Conservation (phyloP, 1,140 invertebrate genomes). For the Orussus abietinus region DNA sequence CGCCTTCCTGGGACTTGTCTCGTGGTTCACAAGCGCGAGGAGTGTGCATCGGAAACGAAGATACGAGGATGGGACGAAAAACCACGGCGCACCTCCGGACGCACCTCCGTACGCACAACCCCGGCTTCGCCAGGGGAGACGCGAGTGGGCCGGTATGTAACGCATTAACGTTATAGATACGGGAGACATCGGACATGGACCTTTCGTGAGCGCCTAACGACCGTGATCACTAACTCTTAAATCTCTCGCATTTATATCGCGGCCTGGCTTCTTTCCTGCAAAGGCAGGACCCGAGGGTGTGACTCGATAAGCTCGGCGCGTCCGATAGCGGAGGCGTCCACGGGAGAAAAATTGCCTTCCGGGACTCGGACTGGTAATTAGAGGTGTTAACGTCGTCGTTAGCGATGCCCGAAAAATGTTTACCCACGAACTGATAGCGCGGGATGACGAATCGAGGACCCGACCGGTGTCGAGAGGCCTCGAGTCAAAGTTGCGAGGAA, state of each 20-base stretch:
- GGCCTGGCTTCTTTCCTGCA: constrained; percentile 3
- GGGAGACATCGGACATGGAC: constrained; percentile 24
- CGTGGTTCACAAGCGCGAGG: constrained; percentile 27
- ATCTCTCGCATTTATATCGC: constrained; percentile 27
- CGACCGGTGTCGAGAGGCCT: no score
- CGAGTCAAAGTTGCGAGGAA: no score
- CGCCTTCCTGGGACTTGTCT: constrained; percentile 29
- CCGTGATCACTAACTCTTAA: constrained; percentile 27
- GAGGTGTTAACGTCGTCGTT: no score
- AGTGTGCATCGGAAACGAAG: constrained; percentile 29
- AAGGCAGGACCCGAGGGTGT: no score
- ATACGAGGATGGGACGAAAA: constrained; percentile 14
- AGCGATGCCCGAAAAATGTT: no score
- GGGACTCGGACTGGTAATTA: no score
- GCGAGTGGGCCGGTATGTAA: constrained; percentile 21
- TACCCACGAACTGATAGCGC: no score
- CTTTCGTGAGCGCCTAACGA: constrained; percentile 25
- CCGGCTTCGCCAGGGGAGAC: constrained; percentile 7
- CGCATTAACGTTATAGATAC: constrained; percentile 42
- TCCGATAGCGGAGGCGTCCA: no score
- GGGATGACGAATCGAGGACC: no score
- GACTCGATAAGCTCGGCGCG: no score
- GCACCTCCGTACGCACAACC: constrained; percentile 14
- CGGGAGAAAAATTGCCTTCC: no score
- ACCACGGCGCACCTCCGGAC: neutral